Conservation (phyloP, 2,797 vertebrate species). For the Tinamus major region DNA sequence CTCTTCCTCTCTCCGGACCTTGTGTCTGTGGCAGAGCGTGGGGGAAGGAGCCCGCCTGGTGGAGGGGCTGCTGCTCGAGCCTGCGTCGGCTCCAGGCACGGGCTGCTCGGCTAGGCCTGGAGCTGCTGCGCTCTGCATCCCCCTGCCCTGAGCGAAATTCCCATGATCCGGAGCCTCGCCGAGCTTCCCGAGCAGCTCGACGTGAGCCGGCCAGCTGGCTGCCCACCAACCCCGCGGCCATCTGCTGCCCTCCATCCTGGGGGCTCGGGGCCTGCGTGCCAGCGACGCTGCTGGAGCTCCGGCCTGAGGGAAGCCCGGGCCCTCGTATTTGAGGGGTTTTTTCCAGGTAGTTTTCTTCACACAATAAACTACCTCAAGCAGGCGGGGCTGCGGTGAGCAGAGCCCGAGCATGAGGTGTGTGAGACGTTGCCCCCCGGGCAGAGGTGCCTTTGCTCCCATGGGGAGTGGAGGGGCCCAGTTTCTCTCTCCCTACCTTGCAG, state of each 20-base stretch:
- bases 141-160: constrained; percentile 35
- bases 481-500: constrained; percentile 36
- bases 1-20: no score
- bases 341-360: neutral
- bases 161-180: constrained; percentile 20
- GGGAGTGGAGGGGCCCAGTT: constrained; percentile 12
- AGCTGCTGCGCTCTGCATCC: constrained; percentile 1
- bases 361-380: neutral
- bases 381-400: neutral
- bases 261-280: constrained; percentile 7
- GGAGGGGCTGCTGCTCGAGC: neutral
- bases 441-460: constrained; percentile 24
- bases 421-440: neutral
- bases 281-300: neutral
- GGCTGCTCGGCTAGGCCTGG: neutral
- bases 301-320: constrained; percentile 48
- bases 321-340: neutral
- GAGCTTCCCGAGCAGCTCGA: constrained; percentile 33
- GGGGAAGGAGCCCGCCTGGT: neutral
- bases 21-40: neutral
- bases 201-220: constrained; percentile 50
- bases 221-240: constrained; percentile 52
- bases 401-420: neutral
- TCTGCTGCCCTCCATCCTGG: constrained; percentile 23
- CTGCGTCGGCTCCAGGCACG: neutral